Base-by-base conservation (phyloP, 2,797 vertebrate species). In the Delichon dasypus region DNA sequence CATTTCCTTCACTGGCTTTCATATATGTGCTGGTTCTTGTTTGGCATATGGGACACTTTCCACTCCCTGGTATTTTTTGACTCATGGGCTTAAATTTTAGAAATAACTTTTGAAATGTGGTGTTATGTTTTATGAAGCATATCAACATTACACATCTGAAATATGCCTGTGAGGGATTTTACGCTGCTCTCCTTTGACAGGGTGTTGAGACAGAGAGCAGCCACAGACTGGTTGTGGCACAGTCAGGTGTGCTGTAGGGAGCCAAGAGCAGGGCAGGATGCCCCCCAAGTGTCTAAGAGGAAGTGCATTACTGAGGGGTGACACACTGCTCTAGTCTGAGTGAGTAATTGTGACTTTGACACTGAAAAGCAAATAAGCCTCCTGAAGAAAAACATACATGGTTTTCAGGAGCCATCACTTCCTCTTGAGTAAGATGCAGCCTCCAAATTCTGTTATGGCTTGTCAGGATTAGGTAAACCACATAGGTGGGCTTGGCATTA, bases 361-460 rank as follows among this genome's bases (percentile, higher is more conserved):
- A 19, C 18, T 13, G 36, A 77, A 91, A 72, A 88, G 27, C 73
- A 92, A 89, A 84, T 57, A 76, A 94, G 7, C 8, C 32, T 44
- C 7, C 47, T 26, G 16, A 55, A 91, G 74, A 91, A 88, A 75
- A 88, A 75, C 16, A 40, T 1, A n/a, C n/a, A 11, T 45, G 20
- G 25, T 53, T 74, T 71, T 4, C 38, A 73, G 78, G 40, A 90
- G 23, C 60, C 21, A 61, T 76, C 73, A 77, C 53, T 96, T 97
- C 94, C 94, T 91, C 74, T 72, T 97, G 96, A 90, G 67, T 75
- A 93, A 94, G 80, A 74, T 15, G 32, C 50, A 91, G 29, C 44
- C 32, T 36, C 57, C 20, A 47, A 61, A 55, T 58, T 71, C 65
- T 57, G 85, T 79, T 91, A 16, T 45, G 74, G 91, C 91, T 64